phyloP scores from a whole-genome alignment of 2,797 vertebrate species.

The Melanotaenia pygmaea region DNA sequence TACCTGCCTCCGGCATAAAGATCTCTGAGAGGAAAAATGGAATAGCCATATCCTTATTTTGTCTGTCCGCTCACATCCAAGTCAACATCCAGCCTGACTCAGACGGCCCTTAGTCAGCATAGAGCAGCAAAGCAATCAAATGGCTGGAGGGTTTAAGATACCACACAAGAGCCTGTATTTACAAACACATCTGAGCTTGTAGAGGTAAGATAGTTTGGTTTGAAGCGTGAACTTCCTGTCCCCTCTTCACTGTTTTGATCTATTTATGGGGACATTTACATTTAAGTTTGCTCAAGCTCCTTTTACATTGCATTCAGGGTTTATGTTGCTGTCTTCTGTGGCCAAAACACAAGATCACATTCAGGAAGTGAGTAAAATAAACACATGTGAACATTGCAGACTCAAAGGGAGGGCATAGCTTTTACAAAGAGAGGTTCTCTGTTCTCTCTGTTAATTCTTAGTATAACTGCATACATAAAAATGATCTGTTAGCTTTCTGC shows the following conservation, averaged over 20 bases:
- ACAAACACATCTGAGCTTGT: constrained; percentile 34
- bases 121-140: constrained; percentile 14
- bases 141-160: constrained; percentile 46
- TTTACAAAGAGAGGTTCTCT: constrained; percentile 30
- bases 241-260: constrained; percentile 6
- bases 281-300: constrained; percentile 21
- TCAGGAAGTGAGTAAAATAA: constrained; percentile 48
- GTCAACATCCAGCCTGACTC: constrained; percentile 29
- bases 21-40: constrained; percentile 27
- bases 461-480: constrained; percentile 8
- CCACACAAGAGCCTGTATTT: constrained; percentile 24
- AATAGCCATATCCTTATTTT: constrained; percentile 42
- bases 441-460: constrained; percentile 23
- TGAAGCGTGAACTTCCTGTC: constrained; percentile 34
- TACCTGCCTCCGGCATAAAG: constrained; percentile 42
- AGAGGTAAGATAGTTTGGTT: constrained; percentile 23
- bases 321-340: constrained; percentile 38
- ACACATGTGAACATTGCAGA: constrained; percentile 18
- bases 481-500: constrained; percentile 31
- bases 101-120: constrained; percentile 33
- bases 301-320: constrained; percentile 33
- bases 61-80: constrained; percentile 33
- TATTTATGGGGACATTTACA: constrained; percentile 24
- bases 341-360: constrained; percentile 36
- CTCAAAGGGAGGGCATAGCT: constrained; percentile 19